A percentile compares a stretch with the other conserved stretches of the same genome.
These are phyloP conservation scores for Condylura cristata DNA, from an alignment of 2,113 vertebrate genomes.

Conservation along the genomic window DNA sequence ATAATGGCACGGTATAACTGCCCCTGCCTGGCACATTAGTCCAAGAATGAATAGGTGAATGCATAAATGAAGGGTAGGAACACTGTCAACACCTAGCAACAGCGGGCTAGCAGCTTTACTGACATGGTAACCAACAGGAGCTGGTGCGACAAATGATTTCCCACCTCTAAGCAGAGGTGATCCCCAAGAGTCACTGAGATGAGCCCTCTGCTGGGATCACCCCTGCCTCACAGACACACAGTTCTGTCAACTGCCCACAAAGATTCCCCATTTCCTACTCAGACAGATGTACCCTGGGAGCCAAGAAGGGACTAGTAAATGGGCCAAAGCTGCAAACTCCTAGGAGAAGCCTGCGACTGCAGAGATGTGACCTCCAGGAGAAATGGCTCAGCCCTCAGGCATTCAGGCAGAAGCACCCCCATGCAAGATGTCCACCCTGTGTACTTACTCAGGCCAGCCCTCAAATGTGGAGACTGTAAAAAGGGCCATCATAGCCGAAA, in stretches of 20 bases:
- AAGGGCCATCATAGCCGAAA: conserved; percentile 99
- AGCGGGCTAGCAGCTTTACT: background rate
- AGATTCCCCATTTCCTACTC: background rate
- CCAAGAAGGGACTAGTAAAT: background rate
- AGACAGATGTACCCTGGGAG: background rate
- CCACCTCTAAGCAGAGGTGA: background rate
- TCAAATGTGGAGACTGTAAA: conserved; percentile 99
- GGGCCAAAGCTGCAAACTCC: background rate
- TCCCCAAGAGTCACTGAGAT: background rate
- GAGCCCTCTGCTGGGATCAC: background rate
- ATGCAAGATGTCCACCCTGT: accelerated
- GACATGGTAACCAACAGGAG: background rate
- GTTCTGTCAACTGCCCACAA: background rate
- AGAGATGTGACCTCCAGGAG: background rate
- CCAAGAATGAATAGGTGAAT: too few relatives aligned
- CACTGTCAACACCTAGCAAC: background rate
- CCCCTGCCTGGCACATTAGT: background rate
- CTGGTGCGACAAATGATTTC: background rate
- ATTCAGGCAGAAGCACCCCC: background rate
- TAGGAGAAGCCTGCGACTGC: background rate
- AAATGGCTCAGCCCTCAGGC: background rate
- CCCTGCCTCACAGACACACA: background rate
- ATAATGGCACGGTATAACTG: background rate
- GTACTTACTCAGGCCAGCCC: conserved; percentile 98
- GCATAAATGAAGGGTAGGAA: background rate